Evolutionary conservation across 1,140 invertebrate species (phyloP).

Genomic region (Saxidomus purpurata): DNA sequence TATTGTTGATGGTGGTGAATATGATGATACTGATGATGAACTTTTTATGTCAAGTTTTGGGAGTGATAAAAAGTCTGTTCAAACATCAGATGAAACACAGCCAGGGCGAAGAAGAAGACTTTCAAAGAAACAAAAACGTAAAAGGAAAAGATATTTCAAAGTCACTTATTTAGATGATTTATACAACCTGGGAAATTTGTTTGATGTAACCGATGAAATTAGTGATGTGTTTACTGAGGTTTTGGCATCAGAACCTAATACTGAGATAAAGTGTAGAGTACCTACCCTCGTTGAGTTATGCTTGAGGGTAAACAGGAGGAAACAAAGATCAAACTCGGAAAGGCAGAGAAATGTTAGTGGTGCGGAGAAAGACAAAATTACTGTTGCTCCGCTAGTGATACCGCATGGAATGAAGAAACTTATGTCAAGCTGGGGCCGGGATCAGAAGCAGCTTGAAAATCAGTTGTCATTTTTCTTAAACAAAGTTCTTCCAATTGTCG

Average conservation of each 20-base stretch:
- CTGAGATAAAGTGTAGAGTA: slow-evolving; percentile 17
- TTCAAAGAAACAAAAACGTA: slow-evolving; percentile 58
- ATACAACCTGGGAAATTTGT: slow-evolving; percentile 35
- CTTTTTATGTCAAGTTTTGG: slow-evolving; percentile 1
- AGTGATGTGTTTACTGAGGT: slow-evolving; percentile 25
- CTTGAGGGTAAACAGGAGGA: slow-evolving; percentile 14
- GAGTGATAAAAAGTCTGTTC: neutral
- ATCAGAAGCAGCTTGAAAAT: slow-evolving; percentile 20
- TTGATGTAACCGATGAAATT: slow-evolving; percentile 41
- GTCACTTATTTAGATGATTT: slow-evolving; percentile 34
- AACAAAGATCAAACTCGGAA: slow-evolving; percentile 20
- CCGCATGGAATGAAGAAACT: slow-evolving; percentile 32
- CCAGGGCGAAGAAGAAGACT: slow-evolving; percentile 14
- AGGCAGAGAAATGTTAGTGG: neutral
- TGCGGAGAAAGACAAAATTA: neutral
- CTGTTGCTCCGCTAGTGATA: neutral
- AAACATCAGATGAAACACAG: neutral
- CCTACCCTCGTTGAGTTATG: slow-evolving; percentile 51
- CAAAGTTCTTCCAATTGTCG: slow-evolving; percentile 9
- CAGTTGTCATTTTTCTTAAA: slow-evolving; percentile 35
- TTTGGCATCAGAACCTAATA: neutral
- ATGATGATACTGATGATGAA: neutral
- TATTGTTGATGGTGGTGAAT: neutral
- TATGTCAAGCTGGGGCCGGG: neutral
- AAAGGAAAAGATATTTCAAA: slow-evolving; percentile 37